A percentile compares a stretch with the other conserved stretches of the same genome.
These are phyloP conservation scores for Etheostoma perlongum DNA, from an alignment of 2,797 vertebrate species.

Conservation along the genomic window DNA sequence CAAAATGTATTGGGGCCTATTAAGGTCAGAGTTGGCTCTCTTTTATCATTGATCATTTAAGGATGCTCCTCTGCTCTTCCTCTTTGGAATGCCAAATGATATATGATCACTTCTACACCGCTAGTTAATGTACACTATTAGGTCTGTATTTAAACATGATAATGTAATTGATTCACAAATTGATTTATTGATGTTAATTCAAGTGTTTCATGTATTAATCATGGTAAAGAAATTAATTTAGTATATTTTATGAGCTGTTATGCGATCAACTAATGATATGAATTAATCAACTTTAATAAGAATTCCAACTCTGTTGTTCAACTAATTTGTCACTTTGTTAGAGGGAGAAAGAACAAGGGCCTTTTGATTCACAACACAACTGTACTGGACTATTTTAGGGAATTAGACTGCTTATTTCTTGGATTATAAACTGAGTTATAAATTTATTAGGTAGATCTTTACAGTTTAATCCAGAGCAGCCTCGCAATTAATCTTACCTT, in stretches of 20 bases:
- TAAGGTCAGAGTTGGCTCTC: conserved; percentile 71
- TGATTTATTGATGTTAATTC: conserved; percentile 90
- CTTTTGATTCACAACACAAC: conserved; percentile 82
- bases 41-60: conserved; percentile 84
- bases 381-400: conserved; percentile 59
- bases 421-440: conserved; percentile 14
- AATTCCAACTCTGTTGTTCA: conserved; percentile 89
- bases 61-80: conserved; percentile 73
- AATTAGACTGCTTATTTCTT: conserved; percentile 42
- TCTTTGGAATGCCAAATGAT: conserved; percentile 75
- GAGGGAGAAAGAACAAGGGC: conserved; percentile 78
- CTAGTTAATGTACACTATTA: conserved; percentile 84
- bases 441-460: conserved; percentile 19
- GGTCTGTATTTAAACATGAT: conserved; percentile 85
- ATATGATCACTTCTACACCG: conserved; percentile 79
- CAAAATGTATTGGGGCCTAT: conserved; percentile 58
- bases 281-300: conserved; percentile 93
- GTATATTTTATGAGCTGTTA: conserved; percentile 86
- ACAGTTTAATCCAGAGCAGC: conserved; percentile 1
- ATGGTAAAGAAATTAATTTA: conserved; percentile 86
- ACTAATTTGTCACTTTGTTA: conserved; percentile 90
- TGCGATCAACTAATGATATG: conserved; percentile 87
- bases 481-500: neutral
- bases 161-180: conserved; percentile 90
- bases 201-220: conserved; percentile 89